Base-by-base conservation (phyloP, 2,888 invertebrate genomes). In the Amphipoea lucens region DNA sequence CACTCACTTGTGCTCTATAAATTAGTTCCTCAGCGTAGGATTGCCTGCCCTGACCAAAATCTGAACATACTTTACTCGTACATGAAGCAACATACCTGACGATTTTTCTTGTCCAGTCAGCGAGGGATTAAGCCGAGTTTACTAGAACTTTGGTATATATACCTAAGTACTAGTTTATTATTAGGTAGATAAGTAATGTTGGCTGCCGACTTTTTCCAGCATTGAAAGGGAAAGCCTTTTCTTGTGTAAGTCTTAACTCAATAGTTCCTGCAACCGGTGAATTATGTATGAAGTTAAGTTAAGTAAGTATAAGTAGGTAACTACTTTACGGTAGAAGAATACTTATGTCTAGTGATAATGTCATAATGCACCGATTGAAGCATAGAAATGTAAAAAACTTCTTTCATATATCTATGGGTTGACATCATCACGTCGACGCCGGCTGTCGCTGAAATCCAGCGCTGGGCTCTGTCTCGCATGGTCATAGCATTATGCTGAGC, bases 211-310 rank as follows among this genome's bases (percentile, higher is more conserved):
- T 57, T 62, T 63, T 78, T 68, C 42, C 40, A 51, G 20, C 29
- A 62, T 67, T 29, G 23, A 80, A 84, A 81, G 80, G 51, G 80
- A 84, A 84, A 81, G 80, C 66, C n/a, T 71, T 79, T 40, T 29
- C 57, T 66, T 51, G 57, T 70, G 51, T 66, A 68, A 66, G 45
- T 45, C 60, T 45, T 20, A 83, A 63, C 40, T 57, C 57, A 65
- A 42, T 51, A 23, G 60, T 45, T 67, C 60, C 12, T 11, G 40
- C 60, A 60, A 36, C 40, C 36, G 20, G 68, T 84, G 66, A 81
- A 81, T 81, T 54, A 82, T 85, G 69, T 66, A 82, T 82, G 74
- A 68, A 62, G 60, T 68, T 83, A 54, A 65, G 65, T 63, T 63
- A 70, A n/a, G n/a, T n/a, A n/a, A n/a, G n/a, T n/a, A n/a, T n/a